Percentiles rank a stretch among this genome's conserved stretches.
These are phyloP conservation scores for Pimephales promelas DNA, from an alignment of 2,113 vertebrate species.

Conservation along the genomic window DNA sequence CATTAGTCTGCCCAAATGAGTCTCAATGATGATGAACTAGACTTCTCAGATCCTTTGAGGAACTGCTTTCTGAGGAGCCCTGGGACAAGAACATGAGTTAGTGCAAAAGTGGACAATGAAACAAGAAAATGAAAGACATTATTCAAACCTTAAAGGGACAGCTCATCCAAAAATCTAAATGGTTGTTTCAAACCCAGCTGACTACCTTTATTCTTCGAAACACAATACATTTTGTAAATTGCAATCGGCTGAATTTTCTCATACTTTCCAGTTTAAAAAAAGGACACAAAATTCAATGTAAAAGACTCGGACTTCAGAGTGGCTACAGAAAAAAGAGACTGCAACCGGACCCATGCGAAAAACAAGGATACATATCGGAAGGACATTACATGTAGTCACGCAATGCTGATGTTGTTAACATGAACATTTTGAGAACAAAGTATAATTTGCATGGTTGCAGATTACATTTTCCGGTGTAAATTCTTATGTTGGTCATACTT, in stretches of 20 bases:
- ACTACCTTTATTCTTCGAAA: neutral
- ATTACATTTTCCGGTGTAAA: too few species aligned
- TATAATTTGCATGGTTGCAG: too few species aligned
- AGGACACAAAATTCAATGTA: neutral
- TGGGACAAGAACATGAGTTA: slow-evolving; percentile 38
- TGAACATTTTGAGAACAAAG: too few species aligned
- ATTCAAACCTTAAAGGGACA: slow-evolving; percentile 63
- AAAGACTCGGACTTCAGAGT: too few species aligned
- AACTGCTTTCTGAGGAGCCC: slow-evolving; percentile 5
- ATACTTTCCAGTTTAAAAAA: neutral
- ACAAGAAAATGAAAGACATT: slow-evolving; percentile 38
- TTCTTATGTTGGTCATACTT: too few species aligned
- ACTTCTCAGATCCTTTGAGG: slow-evolving; percentile 11
- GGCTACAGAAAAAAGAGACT: too few species aligned
- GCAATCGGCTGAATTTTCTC: neutral
- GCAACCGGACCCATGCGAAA: too few species aligned
- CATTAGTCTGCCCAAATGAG: slow-evolving; percentile 52
- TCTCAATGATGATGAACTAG: slow-evolving; percentile 42
- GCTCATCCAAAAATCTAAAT: neutral
- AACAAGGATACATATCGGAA: too few species aligned
- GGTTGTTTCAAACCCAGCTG: neutral
- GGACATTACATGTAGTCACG: too few species aligned
- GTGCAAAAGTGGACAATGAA: slow-evolving; percentile 56
- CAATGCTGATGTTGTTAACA: too few species aligned
- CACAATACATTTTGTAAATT: neutral